These are phyloP conservation scores for Philhelius pedissequus DNA, from an alignment of 2,888 invertebrate species.

Conservation along the genomic window DNA sequence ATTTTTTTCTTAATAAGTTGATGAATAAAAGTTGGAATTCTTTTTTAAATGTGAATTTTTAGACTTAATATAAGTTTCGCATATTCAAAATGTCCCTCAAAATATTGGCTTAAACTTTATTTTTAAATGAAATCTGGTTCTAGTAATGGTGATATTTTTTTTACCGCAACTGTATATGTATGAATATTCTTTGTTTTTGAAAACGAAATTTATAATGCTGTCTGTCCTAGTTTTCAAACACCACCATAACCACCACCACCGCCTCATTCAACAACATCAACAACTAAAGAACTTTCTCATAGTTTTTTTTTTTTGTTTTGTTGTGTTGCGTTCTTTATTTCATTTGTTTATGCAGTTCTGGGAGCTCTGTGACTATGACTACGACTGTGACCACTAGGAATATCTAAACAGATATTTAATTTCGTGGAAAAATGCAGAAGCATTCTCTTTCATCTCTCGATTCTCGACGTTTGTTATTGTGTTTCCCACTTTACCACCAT, in stretches of 20 bases:
- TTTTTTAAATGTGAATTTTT: too few relatives aligned
- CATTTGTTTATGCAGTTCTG: conserved; percentile 54
- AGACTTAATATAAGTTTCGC: too few relatives aligned
- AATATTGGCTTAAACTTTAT: too few relatives aligned
- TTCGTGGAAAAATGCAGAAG: conserved; percentile 59
- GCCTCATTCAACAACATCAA: background rate
- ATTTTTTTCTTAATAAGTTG: too few relatives aligned
- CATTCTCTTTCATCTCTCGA: conserved; percentile 6
- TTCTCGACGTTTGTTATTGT: conserved; percentile 22
- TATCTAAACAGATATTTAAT: conserved; percentile 61
- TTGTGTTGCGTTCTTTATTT: conserved; percentile 15
- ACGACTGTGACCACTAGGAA: conserved; percentile 34
- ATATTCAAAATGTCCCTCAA: too few relatives aligned
- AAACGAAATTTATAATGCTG: conserved; percentile 27
- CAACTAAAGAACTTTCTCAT: conserved; percentile 4
- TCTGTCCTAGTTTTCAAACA: conserved; percentile 49
- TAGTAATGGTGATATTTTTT: too few relatives aligned
- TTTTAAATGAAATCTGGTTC: too few relatives aligned
- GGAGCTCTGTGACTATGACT: background rate
- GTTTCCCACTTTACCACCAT: background rate
- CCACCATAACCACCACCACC: background rate
- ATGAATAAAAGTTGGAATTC: too few relatives aligned
- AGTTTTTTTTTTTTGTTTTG: too few relatives aligned
- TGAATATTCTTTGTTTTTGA: conserved; percentile 9
- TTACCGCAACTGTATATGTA: too few relatives aligned